Evolutionary conservation across 2,888 invertebrate species (phyloP).

Genomic region (Agapostemon virescens): DNA sequence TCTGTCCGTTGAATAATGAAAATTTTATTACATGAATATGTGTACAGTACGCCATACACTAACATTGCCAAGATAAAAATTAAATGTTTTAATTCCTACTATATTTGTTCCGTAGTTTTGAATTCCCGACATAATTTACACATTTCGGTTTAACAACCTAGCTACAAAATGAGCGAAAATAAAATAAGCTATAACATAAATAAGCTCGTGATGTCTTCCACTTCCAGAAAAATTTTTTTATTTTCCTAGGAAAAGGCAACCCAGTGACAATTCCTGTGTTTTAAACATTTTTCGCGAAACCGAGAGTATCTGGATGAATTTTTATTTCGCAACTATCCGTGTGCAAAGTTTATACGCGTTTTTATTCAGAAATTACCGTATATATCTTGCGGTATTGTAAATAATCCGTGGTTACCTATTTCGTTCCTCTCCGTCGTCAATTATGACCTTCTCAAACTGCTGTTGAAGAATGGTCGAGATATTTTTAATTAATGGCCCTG

Average conservation of each 20-base stretch:
- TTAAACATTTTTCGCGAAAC: background rate
- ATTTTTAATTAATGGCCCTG: conserved; percentile 55
- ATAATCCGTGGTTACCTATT: conserved; percentile 30
- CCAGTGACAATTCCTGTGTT: background rate
- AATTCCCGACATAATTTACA: background rate
- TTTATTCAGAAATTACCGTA: conserved; percentile 41
- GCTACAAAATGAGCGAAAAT: background rate
- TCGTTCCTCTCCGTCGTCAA: conserved; percentile 25
- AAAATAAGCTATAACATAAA: background rate
- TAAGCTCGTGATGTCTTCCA: background rate
- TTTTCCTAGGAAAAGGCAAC: background rate
- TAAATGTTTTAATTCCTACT: background rate
- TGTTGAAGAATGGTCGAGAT: conserved; percentile 34
- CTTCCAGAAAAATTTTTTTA: too few species aligned
- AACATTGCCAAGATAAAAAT: background rate
- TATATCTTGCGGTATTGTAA: conserved; percentile 2
- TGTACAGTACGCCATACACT: background rate
- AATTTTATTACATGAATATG: background rate
- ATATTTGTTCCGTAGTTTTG: background rate
- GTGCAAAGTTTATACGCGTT: background rate
- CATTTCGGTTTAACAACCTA: background rate
- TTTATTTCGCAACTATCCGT: background rate
- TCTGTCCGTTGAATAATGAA: background rate
- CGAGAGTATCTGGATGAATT: background rate
- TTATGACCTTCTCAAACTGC: conserved; percentile 27